Base-by-base conservation (phyloP, 2,797 vertebrate species). In the Naso thynnoides region DNA sequence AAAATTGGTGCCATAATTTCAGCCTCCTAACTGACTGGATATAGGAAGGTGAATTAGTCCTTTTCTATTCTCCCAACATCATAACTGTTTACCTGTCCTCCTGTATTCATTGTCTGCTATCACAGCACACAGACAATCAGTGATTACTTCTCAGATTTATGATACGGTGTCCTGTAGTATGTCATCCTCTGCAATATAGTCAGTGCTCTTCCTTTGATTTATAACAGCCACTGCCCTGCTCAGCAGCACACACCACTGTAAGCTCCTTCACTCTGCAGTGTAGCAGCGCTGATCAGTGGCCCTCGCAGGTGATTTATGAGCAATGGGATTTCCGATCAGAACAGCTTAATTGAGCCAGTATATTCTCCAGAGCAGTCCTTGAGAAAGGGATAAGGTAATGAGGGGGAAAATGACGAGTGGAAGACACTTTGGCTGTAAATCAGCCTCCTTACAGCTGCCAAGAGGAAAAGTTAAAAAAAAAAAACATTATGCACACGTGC, bases 271-370 rank as follows among this genome's bases (percentile, higher is more conserved):
- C 78, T 10, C 84, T 50, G 61, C 39, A 60, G 73, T 54, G 55
- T 50, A 82, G 86, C 79, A 71, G 63, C 26, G 44, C 90, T 92
- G 92, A 94, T 93, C 90, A 90, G 87, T 88, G 84, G 88, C 88
- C 91, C 88, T 79, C 73, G 86, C 84, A 86, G 88, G 79, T 94
- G 93, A 95, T 95, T 94, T 94, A 95, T 92, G 91, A 93, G 90
- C 86, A 56, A 63, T 82, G 89, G 90, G 92, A 91, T 89, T 91
- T 89, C 92, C 68, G 84, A 90, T 94, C 90, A 89, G 89, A 93
- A 93, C 82, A 74, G 83, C 92, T 90, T 94, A 92, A 94, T 93
- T 94, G 93, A 93, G 92, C 91, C 88, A 90, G 90, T 92, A 90
- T 92, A 90, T 92, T 91, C 90, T 92, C 88, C 59, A 62, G 83